phyloP scores from a whole-genome alignment of 2,888 invertebrate species.

The Macrophya alboannulata region DNA sequence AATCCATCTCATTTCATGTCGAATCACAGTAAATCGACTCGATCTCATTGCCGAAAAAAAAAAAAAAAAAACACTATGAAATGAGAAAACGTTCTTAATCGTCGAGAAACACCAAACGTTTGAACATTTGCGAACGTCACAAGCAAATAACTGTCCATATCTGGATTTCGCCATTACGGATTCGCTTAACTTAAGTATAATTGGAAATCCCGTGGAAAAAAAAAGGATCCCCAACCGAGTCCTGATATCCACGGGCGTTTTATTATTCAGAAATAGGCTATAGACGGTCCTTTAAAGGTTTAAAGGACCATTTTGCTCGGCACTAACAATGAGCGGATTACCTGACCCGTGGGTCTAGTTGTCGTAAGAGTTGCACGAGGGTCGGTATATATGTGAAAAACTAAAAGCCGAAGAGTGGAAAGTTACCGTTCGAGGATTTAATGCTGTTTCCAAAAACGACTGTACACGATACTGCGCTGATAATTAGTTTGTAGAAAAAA shows the following conservation, averaged over 20 bases:
- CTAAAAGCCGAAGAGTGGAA: background rate
- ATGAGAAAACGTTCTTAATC: background rate
- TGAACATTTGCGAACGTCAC: no score
- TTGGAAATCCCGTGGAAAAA: background rate
- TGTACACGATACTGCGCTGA: background rate
- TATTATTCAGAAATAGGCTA: background rate
- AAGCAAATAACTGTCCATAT: no score
- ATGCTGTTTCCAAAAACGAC: background rate
- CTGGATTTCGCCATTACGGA: no score
- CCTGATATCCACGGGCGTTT: background rate
- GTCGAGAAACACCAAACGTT: no score
- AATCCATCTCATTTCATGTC: background rate
- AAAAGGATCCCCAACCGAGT: background rate
- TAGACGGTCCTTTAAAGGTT: constrained; percentile 3
- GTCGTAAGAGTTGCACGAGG: background rate
- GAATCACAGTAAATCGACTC: background rate
- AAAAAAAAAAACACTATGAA: background rate
- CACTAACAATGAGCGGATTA: constrained; percentile 35
- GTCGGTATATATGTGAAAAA: background rate
- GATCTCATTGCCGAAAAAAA: background rate
- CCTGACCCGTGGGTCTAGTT: constrained; percentile 18
- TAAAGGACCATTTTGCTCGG: constrained; percentile 31
- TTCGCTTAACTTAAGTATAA: no score
- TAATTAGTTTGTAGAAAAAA: background rate
- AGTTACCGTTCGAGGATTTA: background rate